Conservation (phyloP, 2,113 vertebrate genomes). For the Aegypius monachus region DNA sequence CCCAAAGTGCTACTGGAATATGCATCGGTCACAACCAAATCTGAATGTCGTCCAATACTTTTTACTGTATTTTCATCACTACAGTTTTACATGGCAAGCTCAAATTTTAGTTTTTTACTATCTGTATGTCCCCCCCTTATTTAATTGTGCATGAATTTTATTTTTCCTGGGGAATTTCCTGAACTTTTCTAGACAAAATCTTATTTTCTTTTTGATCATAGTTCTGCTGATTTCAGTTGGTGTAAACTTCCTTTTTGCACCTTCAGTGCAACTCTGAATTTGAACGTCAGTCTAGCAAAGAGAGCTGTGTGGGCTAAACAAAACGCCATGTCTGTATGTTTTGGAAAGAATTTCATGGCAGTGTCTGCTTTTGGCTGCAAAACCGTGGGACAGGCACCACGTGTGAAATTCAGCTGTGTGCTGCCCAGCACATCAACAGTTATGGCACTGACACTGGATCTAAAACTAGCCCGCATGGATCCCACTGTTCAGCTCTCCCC, state of each 20-base stretch:
- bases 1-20: not conserved
- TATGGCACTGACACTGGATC: no score
- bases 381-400: accelerated
- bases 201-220: not conserved
- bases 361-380: not conserved
- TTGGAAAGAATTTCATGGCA: not conserved
- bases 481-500: not conserved
- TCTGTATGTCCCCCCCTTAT: accelerated
- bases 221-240: not conserved
- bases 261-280: not conserved
- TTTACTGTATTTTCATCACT: not conserved
- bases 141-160: not conserved
- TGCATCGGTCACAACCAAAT: accelerated
- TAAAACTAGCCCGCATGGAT: not conserved
- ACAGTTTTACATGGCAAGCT: not conserved
- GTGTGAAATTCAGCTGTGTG: not conserved
- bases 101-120: not conserved
- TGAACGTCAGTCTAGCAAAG: not conserved
- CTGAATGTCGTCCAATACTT: not conserved
- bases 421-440: not conserved
- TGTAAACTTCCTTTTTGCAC: not conserved
- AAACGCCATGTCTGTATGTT: accelerated
- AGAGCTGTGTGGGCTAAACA: not conserved
- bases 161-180: not conserved
- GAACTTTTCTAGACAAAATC: not conserved